A percentile compares a stretch with the other conserved stretches of the same genome.
These are phyloP conservation scores for Heteromyza rotundicornis DNA, from an alignment of 2,888 invertebrate genomes.

Conservation along the genomic window DNA sequence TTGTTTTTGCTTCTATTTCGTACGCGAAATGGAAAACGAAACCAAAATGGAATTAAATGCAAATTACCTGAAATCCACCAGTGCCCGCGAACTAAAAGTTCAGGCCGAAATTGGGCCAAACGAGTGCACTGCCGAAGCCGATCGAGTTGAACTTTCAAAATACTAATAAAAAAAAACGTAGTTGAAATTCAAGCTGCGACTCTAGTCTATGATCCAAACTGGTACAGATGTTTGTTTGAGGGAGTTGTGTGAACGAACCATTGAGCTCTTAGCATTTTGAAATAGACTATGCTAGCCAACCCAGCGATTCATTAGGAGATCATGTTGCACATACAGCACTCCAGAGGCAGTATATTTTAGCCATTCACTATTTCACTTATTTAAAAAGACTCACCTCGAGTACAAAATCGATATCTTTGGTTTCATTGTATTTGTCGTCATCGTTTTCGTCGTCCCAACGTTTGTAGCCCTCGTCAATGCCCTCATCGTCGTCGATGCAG, in stretches of 20 bases:
- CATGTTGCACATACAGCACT: too few relatives aligned
- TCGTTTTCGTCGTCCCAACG: constrained; percentile 66
- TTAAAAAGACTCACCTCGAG: constrained; percentile 61
- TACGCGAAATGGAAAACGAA: background rate
- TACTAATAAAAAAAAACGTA: background rate
- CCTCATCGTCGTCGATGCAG: constrained; percentile 88
- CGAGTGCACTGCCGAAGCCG: too few relatives aligned
- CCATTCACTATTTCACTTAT: too few relatives aligned
- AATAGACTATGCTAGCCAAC: too few relatives aligned
- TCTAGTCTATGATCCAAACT: background rate
- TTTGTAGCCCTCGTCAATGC: constrained; percentile 75
- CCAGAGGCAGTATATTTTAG: too few relatives aligned
- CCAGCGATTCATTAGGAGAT: too few relatives aligned
- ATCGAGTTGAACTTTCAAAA: too few relatives aligned
- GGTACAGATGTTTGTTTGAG: too few relatives aligned
- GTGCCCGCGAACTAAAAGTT: background rate
- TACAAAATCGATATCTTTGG: constrained; percentile 63
- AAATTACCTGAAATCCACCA: background rate
- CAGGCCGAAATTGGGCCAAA: background rate
- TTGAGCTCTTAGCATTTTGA: too few relatives aligned
- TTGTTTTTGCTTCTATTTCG: background rate
- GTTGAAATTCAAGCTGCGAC: background rate
- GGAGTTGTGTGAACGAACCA: too few relatives aligned
- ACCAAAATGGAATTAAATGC: too few relatives aligned
- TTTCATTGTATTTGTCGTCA: constrained; percentile 64